Percentiles rank a stretch among this genome's conserved stretches.
Conservation (phyloP, 2,888 invertebrate species). For the Pseudeuparius sepicola region DNA sequence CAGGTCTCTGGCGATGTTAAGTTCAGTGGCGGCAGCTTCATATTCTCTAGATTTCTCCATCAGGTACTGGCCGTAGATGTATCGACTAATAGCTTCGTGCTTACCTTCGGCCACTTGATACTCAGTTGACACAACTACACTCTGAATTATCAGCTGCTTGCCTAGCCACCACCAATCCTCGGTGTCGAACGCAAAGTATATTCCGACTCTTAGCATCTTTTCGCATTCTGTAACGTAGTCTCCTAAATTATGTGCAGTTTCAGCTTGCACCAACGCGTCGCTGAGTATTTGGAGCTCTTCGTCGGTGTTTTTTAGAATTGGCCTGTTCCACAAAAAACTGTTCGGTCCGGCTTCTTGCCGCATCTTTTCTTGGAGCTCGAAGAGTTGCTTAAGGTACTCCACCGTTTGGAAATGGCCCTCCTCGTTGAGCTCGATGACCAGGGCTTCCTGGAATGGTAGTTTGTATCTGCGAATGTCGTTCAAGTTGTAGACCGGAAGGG, state of each 20-base stretch:
- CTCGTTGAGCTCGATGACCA: slow-evolving; percentile 46
- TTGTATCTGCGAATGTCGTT: slow-evolving; percentile 41
- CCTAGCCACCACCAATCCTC: slow-evolving; percentile 46
- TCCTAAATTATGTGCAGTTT: slow-evolving; percentile 25
- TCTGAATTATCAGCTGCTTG: slow-evolving; percentile 43
- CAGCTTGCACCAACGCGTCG: slow-evolving; percentile 20
- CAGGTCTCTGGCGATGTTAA: slow-evolving; percentile 26
- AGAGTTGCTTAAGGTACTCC: slow-evolving; percentile 43
- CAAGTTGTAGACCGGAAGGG: slow-evolving; percentile 33
- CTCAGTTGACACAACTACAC: slow-evolving; percentile 40
- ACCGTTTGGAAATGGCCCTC: slow-evolving; percentile 42
- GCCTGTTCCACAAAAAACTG: slow-evolving; percentile 38
- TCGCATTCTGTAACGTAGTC: slow-evolving; percentile 30
- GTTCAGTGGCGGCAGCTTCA: slow-evolving; percentile 27
- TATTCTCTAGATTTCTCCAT: slow-evolving; percentile 39
- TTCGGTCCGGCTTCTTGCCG: slow-evolving; percentile 44
- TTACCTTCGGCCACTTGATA: slow-evolving; percentile 42
- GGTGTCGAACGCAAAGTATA: slow-evolving; percentile 35
- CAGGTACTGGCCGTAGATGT: slow-evolving; percentile 44
- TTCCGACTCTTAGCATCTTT: slow-evolving; percentile 39
- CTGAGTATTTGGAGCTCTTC: slow-evolving; percentile 28
- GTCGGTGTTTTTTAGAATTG: slow-evolving; percentile 29
- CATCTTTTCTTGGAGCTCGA: slow-evolving; percentile 46
- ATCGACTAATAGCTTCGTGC: slow-evolving; percentile 43
- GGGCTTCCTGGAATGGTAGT: slow-evolving; percentile 44